Evolutionary conservation across 1,140 invertebrate species (phyloP).

Genomic region (Drosophila sp.): DNA sequence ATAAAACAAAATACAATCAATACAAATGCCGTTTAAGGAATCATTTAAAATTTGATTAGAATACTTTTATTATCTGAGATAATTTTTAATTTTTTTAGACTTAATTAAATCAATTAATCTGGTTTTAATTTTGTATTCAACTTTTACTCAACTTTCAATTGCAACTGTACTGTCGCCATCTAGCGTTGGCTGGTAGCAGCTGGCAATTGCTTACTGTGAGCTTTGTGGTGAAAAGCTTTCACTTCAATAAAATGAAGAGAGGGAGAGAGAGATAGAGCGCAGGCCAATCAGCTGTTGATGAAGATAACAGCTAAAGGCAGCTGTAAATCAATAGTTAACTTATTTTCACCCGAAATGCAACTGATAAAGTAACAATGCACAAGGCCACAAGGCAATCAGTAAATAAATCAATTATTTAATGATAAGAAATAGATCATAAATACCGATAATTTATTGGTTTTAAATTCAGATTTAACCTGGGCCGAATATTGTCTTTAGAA

Average conservation of each 20-base stretch:
- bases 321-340: constrained; percentile 62
- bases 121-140: neutral
- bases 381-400: neutral
- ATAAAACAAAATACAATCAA: no score
- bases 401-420: neutral
- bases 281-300: constrained; percentile 60
- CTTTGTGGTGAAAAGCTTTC: constrained; percentile 72
- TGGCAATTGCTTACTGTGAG: neutral
- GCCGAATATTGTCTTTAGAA: neutral
- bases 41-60: no score
- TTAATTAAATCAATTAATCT: neutral
- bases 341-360: constrained; percentile 21
- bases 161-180: constrained; percentile 46
- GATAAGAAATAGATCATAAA: neutral
- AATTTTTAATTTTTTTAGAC: neutral
- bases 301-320: constrained; percentile 23
- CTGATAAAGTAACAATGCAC: constrained; percentile 5
- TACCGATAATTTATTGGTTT: neutral
- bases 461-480: neutral
- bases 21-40: no score
- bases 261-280: constrained; percentile 5
- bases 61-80: no score
- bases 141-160: neutral
- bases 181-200: constrained; percentile 16
- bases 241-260: constrained; percentile 28